These are phyloP conservation scores for Tyrannus savana DNA, from an alignment of 2,113 vertebrate species.

Conservation along the genomic window DNA sequence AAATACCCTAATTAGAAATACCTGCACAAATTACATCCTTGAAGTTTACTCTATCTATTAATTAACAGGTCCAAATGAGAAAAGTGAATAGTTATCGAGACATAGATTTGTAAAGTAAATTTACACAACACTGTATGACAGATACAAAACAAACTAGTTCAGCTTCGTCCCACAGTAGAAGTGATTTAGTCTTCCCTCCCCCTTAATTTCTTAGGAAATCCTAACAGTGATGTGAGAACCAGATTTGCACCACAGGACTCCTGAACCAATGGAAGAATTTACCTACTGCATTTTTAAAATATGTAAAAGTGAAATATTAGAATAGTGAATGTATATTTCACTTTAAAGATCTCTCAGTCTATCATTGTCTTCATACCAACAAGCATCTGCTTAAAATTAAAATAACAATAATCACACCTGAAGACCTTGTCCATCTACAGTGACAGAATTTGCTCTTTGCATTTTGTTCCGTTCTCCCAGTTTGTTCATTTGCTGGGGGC, in stretches of 20 bases:
- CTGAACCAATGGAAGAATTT: neutral
- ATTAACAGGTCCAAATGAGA: neutral
- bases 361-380: neutral
- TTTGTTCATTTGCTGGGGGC: conserved; percentile 77
- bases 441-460: conserved; percentile 93
- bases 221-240: neutral
- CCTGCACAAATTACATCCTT: neutral
- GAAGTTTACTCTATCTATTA: neutral
- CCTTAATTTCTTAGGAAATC: neutral
- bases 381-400: neutral
- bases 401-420: conserved; percentile 80
- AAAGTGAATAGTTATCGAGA: neutral
- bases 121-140: neutral
- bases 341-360: neutral
- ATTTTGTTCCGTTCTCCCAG: conserved; percentile 85
- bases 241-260: neutral
- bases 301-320: neutral
- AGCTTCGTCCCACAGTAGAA: neutral
- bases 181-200: neutral
- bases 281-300: neutral
- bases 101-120: neutral
- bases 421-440: conserved; percentile 91
- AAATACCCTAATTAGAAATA: neutral
- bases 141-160: neutral
- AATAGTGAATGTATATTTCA: neutral